Evolutionary conservation across 1,140 invertebrate species (phyloP).

Genomic region (Neodiprion pinetum): DNA sequence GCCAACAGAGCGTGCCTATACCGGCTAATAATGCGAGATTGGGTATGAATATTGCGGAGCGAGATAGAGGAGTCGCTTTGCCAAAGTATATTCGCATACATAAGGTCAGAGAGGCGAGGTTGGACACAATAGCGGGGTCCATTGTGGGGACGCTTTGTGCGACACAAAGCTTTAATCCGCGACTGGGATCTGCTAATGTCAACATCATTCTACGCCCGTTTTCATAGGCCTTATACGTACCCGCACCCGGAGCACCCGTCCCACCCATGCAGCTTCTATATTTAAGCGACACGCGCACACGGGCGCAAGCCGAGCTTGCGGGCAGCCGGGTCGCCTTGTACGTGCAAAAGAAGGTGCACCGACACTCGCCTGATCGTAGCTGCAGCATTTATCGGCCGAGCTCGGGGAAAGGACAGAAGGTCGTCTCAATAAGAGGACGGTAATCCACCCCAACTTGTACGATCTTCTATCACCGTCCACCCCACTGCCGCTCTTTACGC

Average conservation of each 20-base stretch:
- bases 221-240: background rate
- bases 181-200: conserved; percentile 56
- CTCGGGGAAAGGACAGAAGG: background rate
- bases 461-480: too few species aligned
- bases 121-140: background rate
- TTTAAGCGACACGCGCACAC: background rate
- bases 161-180: conserved; percentile 56
- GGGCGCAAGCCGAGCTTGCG: background rate
- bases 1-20: background rate
- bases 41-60: conserved; percentile 2
- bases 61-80: too few species aligned
- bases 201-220: conserved; percentile 48
- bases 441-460: background rate
- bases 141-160: conserved; percentile 42
- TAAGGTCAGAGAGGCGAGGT: background rate
- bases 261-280: background rate
- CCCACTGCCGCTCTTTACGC: too few species aligned
- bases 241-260: background rate
- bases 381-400: background rate
- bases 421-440: background rate
- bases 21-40: background rate
- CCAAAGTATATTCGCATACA: background rate
- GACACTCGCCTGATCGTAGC: background rate
- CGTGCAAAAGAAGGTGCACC: background rate
- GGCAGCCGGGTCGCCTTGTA: too few species aligned